A percentile compares a stretch with the other conserved stretches of the same genome.
phyloP scores from a whole-genome alignment of 2,888 invertebrate genomes.

The Papilio demoleus region DNA sequence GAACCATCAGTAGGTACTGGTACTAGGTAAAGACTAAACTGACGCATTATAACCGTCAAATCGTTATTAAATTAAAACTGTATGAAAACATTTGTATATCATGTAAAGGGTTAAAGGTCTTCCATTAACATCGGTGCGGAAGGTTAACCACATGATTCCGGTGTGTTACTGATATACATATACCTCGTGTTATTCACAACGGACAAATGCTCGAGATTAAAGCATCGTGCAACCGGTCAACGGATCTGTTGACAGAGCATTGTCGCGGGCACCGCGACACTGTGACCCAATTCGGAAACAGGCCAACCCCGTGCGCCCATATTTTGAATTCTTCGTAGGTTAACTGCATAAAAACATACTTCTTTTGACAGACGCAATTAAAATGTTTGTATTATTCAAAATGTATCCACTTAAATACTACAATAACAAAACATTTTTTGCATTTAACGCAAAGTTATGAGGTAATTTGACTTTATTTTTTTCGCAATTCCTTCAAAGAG shows the following conservation, averaged over 20 bases:
- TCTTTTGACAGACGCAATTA: slow-evolving; percentile 34
- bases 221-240: slow-evolving; percentile 52
- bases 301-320: slow-evolving; percentile 56
- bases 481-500: background rate
- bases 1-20: background rate
- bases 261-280: slow-evolving; percentile 58
- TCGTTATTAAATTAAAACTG: slow-evolving; percentile 8
- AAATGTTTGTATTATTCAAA: slow-evolving; percentile 2
- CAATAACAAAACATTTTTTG: background rate
- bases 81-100: background rate
- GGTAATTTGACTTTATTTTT: background rate
- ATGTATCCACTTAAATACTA: background rate
- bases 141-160: slow-evolving; percentile 7
- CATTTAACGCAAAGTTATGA: background rate
- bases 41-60: background rate
- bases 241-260: slow-evolving; percentile 54
- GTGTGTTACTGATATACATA: background rate
- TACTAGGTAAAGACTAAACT: background rate
- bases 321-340: slow-evolving; percentile 45
- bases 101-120: background rate
- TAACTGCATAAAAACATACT: slow-evolving; percentile 41
- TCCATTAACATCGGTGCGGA: background rate
- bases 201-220: slow-evolving; percentile 18
- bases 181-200: background rate
- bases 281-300: slow-evolving; percentile 73